These are phyloP conservation scores for Scophthalmus maximus DNA, from an alignment of 2,113 vertebrate species.

Conservation along the genomic window DNA sequence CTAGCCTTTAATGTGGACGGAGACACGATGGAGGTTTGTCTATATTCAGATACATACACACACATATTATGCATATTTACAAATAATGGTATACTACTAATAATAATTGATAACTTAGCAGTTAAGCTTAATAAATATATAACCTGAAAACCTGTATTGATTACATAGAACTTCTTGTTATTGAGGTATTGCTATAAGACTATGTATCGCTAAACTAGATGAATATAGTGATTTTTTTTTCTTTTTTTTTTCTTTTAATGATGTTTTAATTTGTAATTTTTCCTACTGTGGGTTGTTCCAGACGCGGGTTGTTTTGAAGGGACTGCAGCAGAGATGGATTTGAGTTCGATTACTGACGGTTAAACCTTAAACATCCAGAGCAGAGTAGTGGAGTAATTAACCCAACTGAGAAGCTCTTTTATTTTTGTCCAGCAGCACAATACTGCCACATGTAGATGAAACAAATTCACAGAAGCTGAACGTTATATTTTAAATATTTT, in stretches of 20 bases:
- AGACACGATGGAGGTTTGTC: conserved; percentile 67
- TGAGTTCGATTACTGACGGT: not conserved
- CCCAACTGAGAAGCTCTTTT: not conserved
- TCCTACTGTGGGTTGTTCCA: conserved; percentile 80
- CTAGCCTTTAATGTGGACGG: conserved; percentile 71
- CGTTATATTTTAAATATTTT: too few relatives aligned
- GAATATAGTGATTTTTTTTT: conserved; percentile 76
- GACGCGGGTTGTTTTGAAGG: conserved; percentile 30
- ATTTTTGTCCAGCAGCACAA: not conserved
- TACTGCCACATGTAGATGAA: too few relatives aligned
- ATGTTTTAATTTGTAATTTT: conserved; percentile 62
- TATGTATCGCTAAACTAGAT: conserved; percentile 85
- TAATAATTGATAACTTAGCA: conserved; percentile 87
- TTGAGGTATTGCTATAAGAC: conserved; percentile 85
- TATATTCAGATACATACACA: conserved; percentile 76
- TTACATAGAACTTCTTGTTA: conserved; percentile 85
- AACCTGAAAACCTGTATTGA: conserved; percentile 85
- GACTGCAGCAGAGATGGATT: conserved; percentile 2
- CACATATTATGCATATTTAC: conserved; percentile 82
- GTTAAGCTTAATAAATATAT: conserved; percentile 88
- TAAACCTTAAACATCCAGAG: not conserved
- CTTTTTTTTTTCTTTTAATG: conserved; percentile 32
- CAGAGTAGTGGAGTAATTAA: not conserved
- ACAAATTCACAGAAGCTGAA: too few relatives aligned
- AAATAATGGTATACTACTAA: conserved; percentile 84